Evolutionary conservation across 2,797 vertebrate species (phyloP).

Genomic region (Paramormyrops hopkinsi): DNA sequence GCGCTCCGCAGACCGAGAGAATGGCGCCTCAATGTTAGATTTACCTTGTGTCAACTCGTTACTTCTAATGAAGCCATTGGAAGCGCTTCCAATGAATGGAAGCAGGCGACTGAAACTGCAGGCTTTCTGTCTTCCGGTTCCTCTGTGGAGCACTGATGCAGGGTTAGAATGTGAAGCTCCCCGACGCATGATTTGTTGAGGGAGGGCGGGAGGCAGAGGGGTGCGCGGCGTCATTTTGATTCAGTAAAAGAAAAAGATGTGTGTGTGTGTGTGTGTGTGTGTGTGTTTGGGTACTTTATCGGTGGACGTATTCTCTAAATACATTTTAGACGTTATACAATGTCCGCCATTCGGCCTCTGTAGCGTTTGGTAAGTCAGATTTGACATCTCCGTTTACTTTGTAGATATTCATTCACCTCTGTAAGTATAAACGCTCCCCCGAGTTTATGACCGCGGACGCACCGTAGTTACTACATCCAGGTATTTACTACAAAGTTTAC

Average conservation of each 20-base stretch:
- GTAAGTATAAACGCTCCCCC: conserved; percentile 30
- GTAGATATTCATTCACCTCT: conserved; percentile 49
- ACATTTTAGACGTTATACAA: conserved; percentile 29
- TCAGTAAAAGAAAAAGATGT: conserved; percentile 25
- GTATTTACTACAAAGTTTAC: conserved; percentile 52
- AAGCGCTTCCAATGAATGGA: conserved; percentile 70
- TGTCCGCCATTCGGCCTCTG: conserved; percentile 32
- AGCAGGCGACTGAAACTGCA: conserved; percentile 61
- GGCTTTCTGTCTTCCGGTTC: conserved; percentile 53
- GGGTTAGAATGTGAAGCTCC: conserved; percentile 39
- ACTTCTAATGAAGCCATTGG: conserved; percentile 91
- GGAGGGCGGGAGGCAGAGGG: conserved; percentile 16
- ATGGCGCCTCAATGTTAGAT: conserved; percentile 83
- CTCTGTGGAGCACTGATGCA: conserved; percentile 46
- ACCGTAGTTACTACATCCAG: conserved; percentile 56
- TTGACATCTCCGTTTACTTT: conserved; percentile 56
- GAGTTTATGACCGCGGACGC: conserved; percentile 44
- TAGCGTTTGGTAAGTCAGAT: conserved; percentile 45
- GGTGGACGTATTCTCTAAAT: conserved; percentile 22
- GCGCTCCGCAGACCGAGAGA: conserved; percentile 78
- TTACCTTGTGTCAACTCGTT: conserved; percentile 98
- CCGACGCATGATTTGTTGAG: conserved; percentile 38
- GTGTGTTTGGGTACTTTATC: conserved; percentile 26
- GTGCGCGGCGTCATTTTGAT: conserved; percentile 29
- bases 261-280: conserved; percentile 6